Percentiles rank a stretch among this genome's conserved stretches.
Conservation (phyloP, 1,140 invertebrate species). For the Agraylea sexmaculata region DNA sequence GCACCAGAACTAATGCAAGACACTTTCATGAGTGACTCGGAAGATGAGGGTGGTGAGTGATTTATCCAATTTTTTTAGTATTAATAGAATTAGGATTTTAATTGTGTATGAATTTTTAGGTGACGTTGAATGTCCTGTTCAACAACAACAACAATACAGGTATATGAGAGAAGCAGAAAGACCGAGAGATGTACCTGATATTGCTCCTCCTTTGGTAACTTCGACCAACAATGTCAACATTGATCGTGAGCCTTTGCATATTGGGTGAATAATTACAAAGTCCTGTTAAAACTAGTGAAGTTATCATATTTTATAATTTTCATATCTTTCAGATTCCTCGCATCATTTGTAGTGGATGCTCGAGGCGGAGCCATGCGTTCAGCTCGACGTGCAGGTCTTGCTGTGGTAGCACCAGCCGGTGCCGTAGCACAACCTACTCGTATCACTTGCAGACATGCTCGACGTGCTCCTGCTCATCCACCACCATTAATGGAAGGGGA, state of each 20-base stretch:
- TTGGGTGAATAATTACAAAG: conserved; percentile 53
- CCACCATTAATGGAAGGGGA: conserved; percentile 94
- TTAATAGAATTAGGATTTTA: conserved; percentile 1
- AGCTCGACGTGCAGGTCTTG: conserved; percentile 86
- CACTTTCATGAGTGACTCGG: conserved; percentile 96
- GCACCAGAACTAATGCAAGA: conserved; percentile 98
- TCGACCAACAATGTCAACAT: conserved; percentile 79
- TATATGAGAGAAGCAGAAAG: conserved; percentile 61
- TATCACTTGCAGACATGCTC: conserved; percentile 79
- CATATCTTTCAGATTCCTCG: conserved; percentile 66
- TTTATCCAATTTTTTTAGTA: conserved; percentile 3
- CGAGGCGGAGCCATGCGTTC: conserved; percentile 93
- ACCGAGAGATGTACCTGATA: conserved; percentile 30
- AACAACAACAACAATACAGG: conserved; percentile 70
- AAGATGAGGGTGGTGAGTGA: conserved; percentile 94
- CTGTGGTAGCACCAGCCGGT: conserved; percentile 88
- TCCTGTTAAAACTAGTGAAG: background rate
- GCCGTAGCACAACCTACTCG: conserved; percentile 87
- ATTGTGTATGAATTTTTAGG: conserved; percentile 44
- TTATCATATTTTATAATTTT: conserved; percentile 3
- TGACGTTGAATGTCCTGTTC: conserved; percentile 47
- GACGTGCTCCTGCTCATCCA: conserved; percentile 57
- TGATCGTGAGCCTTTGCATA: conserved; percentile 68
- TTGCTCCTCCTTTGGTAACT: conserved; percentile 41
- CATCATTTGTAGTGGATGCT: conserved; percentile 95